Evolutionary conservation across 2,113 vertebrate species (phyloP), one percentile per base, ranked within the genome.

Genomic region (Colinus virginianus): DNA sequence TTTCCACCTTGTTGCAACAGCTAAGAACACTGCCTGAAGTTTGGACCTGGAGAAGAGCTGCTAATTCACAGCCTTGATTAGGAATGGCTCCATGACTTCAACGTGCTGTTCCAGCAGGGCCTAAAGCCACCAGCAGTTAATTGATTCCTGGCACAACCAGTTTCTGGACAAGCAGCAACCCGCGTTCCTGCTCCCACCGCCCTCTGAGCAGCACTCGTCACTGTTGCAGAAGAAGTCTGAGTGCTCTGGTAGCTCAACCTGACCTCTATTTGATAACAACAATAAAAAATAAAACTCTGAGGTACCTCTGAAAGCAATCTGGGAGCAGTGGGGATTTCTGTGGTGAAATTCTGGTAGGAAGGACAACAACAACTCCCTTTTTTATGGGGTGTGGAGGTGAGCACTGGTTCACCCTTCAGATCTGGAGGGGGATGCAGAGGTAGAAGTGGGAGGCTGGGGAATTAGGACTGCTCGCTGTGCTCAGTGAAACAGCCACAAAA

Each of bases 161-260:
- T 67, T 68, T 85, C 49, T 71, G 64, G 61, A n/a, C 43, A 43
- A 87, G 59, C 42, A 92, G 78, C 63, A 90, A 68, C 32, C 22
- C 8, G 70, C 38, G 64, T 78, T 64, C 25, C 43, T 93, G 40
- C 55, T 84, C 58, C 36, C n/a, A 2, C 45, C 66, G 67, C 51
- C 51, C 46, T 67, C 36, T 13, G 42, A 92, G 45, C 34, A n/a
- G 51, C 76, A 62, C 42, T 95, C 21, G 15, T 43, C 53, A 25
- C 36, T 26, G 32, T 0, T 0, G 34, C 34, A 6, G 7, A 78
- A 43, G 25, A 7, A 6, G 40, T 45, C 56, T 86, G 28, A 15
- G 38, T 16, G 5, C 0, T 0, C 45, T 64, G 74, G 62, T 63
- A 77, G 28, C 40, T 78, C 42, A 11, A 6, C 13, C 36, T 87